phyloP scores from a whole-genome alignment of 2,797 vertebrate species.

The Eulemur mongoz region DNA sequence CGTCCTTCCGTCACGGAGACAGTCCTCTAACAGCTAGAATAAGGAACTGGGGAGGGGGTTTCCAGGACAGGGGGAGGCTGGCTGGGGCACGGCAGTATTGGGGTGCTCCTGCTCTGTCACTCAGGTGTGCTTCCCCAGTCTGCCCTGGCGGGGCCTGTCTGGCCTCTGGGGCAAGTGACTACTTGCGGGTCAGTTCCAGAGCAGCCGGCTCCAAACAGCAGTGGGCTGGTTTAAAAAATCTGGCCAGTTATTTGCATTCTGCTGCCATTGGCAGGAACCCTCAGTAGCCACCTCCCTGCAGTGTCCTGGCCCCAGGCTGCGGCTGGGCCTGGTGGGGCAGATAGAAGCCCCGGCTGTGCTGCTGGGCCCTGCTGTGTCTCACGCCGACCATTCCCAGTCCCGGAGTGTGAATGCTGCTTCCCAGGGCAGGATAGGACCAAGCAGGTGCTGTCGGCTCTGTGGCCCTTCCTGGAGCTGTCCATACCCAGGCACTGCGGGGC shows the following conservation, averaged over 20 bases:
- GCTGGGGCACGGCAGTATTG: fast-evolving
- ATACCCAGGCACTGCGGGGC: background rate
- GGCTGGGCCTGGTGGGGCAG: background rate
- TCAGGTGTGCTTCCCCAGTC: no score
- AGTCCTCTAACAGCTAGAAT: background rate
- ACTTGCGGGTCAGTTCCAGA: background rate
- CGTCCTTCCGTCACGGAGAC: background rate
- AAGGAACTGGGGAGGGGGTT: background rate
- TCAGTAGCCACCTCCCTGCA: background rate
- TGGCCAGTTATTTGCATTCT: background rate
- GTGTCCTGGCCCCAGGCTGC: fast-evolving
- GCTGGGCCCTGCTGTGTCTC: background rate
- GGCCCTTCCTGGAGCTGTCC: background rate
- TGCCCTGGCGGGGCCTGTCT: background rate
- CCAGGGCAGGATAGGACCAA: background rate
- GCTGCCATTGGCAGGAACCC: background rate
- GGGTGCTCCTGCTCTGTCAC: background rate
- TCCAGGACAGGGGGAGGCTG: background rate
- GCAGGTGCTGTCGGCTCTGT: background rate
- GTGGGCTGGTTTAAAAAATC: background rate
- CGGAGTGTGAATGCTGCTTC: background rate
- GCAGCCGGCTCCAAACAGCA: background rate
- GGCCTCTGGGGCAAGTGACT: fast-evolving
- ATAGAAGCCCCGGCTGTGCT: fast-evolving
- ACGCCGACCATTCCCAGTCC: no score